phyloP scores from a whole-genome alignment of 2,888 invertebrate genomes.

The Drosophila neonasuta region DNA sequence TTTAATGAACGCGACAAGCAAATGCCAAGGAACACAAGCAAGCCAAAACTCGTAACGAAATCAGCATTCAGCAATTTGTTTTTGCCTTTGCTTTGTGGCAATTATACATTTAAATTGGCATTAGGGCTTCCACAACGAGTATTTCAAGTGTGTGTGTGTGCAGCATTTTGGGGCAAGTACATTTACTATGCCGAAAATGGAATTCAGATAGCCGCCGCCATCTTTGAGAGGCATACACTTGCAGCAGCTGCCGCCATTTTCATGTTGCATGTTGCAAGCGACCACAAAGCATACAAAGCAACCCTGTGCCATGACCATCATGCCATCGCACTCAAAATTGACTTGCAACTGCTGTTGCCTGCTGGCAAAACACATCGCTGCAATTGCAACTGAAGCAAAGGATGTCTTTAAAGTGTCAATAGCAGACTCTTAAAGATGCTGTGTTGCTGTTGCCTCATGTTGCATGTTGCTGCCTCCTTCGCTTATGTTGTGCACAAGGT shows the following conservation, averaged over 20 bases:
- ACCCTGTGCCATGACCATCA: slow-evolving; percentile 25
- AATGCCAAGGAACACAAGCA: slow-evolving; percentile 31
- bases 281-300: slow-evolving; percentile 43
- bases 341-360: slow-evolving; percentile 43
- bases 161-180: slow-evolving; percentile 10
- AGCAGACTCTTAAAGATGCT: slow-evolving; percentile 17
- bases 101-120: slow-evolving; percentile 49
- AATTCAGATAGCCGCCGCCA: slow-evolving; percentile 24
- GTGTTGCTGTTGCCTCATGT: slow-evolving; percentile 3
- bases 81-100: slow-evolving; percentile 28
- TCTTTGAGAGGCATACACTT: not conserved
- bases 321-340: slow-evolving; percentile 37
- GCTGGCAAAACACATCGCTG: slow-evolving; percentile 11
- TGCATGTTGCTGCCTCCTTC: slow-evolving; percentile 9
- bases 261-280: slow-evolving; percentile 52
- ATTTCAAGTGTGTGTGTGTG: not conserved
- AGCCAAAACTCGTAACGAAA: slow-evolving; percentile 21
- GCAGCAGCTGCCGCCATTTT: slow-evolving; percentile 62
- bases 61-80: slow-evolving; percentile 28
- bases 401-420: slow-evolving; percentile 29
- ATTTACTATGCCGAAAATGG: slow-evolving; percentile 31
- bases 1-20: slow-evolving; percentile 34
- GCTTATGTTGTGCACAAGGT: slow-evolving; percentile 22
- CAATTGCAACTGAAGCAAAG: not conserved
- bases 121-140: slow-evolving; percentile 13